Conservation (phyloP, 1,140 invertebrate genomes). For the Drosophila busckii region DNA sequence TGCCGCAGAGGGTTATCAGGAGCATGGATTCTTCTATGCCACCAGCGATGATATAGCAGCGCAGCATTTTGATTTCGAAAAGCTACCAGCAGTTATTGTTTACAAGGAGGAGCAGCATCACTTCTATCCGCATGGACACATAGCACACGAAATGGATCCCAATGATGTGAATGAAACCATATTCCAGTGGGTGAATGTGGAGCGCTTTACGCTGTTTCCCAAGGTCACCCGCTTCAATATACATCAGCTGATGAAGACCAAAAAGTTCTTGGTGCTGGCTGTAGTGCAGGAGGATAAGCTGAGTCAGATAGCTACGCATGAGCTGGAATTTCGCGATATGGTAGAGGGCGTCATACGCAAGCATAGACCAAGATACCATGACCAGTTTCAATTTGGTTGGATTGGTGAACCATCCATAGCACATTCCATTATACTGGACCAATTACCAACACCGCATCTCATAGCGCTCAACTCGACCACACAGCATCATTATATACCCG, state of each 20-base stretch:
- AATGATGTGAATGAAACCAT: conserved; percentile 84
- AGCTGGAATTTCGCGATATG: conserved; percentile 91
- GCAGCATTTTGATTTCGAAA: conserved; percentile 84
- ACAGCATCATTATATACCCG: conserved; percentile 93
- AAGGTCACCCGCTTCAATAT: conserved; percentile 90
- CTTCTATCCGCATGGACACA: conserved; percentile 83
- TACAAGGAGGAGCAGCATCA: conserved; percentile 89
- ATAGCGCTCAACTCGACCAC: conserved; percentile 94
- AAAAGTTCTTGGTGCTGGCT: conserved; percentile 91
- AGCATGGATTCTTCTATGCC: conserved; percentile 91
- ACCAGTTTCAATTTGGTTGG: conserved; percentile 96
- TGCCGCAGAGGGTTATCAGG: conserved; percentile 88
- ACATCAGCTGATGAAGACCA: conserved; percentile 89
- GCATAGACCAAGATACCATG: conserved; percentile 88
- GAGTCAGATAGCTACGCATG: conserved; percentile 88
- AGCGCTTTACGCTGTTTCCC: conserved; percentile 94
- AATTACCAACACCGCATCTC: conserved; percentile 90
- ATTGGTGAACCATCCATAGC: conserved; percentile 90
- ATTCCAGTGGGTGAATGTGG: conserved; percentile 92
- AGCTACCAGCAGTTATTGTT: conserved; percentile 87
- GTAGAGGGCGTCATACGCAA: conserved; percentile 89
- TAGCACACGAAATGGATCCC: conserved; percentile 79
- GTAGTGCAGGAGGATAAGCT: conserved; percentile 93
- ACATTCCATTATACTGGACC: conserved; percentile 93
- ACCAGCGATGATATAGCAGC: conserved; percentile 84